Percentiles rank a stretch among this genome's conserved stretches.
Conservation (phyloP, 2,113 vertebrate genomes). For the Helogale parvula region DNA sequence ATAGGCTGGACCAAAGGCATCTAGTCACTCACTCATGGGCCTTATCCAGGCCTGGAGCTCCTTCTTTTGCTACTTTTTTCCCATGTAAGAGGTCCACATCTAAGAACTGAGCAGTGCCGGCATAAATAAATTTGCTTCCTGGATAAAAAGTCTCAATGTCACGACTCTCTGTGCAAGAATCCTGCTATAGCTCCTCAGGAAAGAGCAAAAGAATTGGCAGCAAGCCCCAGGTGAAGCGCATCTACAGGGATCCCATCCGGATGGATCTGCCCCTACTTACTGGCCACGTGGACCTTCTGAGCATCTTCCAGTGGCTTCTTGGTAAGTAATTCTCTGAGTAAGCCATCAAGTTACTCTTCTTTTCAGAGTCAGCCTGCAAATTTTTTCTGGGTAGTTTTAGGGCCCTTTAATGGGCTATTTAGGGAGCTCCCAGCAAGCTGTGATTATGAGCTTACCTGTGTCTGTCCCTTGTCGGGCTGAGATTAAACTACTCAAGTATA, state of each 20-base stretch:
- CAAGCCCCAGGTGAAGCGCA: not conserved
- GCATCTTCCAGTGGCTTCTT: not conserved
- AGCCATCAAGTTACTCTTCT: not conserved
- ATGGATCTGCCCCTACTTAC: not conserved
- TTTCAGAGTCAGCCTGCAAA: not conserved
- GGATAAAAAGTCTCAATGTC: too few species aligned
- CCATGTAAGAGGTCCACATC: not conserved
- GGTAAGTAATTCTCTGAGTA: not conserved
- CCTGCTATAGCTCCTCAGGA: too few species aligned
- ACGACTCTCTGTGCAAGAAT: too few species aligned
- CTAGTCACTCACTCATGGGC: not conserved
- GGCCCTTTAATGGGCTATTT: not conserved
- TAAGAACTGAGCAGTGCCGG: not conserved
- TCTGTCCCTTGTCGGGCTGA: not conserved
- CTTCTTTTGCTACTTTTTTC: not conserved
- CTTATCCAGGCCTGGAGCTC: not conserved
- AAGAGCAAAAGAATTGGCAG: not conserved
- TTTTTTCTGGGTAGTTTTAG: not conserved
- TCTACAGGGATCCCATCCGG: not conserved
- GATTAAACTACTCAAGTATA: not conserved
- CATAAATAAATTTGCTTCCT: too few species aligned
- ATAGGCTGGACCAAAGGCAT: not conserved
- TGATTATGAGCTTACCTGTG: not conserved
- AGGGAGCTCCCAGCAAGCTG: not conserved
- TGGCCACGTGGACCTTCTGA: not conserved